A percentile compares a stretch with the other conserved stretches of the same genome.
Evolutionary conservation across 2,888 invertebrate genomes (phyloP).

Genomic region (Agrochola macilenta): DNA sequence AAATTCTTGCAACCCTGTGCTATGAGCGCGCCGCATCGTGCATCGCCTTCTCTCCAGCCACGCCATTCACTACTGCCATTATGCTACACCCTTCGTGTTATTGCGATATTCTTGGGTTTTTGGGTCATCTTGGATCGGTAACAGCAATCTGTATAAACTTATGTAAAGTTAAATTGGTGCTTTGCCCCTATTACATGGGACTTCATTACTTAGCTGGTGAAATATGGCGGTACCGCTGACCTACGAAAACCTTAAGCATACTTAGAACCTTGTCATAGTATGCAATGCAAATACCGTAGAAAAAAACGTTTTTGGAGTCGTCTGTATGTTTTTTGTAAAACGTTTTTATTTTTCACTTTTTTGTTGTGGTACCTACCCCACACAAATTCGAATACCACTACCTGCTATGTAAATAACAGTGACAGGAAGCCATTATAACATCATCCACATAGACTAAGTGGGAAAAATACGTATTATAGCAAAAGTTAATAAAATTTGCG

Average conservation of each 20-base stretch:
- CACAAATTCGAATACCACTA: too few species aligned
- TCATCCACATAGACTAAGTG: too few species aligned
- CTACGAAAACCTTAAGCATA: background rate
- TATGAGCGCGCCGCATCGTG: slow-evolving; percentile 4
- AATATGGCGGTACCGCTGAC: background rate
- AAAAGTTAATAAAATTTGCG: too few species aligned
- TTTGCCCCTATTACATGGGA: background rate
- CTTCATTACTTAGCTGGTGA: background rate
- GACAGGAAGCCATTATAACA: too few species aligned
- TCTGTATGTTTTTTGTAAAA: too few species aligned
- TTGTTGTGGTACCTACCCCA: too few species aligned
- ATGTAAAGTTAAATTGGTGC: slow-evolving; percentile 18
- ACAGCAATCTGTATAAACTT: slow-evolving; percentile 16
- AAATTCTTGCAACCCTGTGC: slow-evolving; percentile 26
- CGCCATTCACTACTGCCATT: slow-evolving; percentile 34
- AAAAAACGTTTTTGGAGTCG: too few species aligned
- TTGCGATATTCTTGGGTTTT: slow-evolving; percentile 43
- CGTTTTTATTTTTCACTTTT: too few species aligned
- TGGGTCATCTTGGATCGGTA: slow-evolving; percentile 39
- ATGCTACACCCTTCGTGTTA: slow-evolving; percentile 35
- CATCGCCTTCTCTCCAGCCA: slow-evolving; percentile 9
- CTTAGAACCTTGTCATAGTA: background rate
- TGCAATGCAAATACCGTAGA: background rate
- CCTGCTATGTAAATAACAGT: too few species aligned
- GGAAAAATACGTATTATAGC: too few species aligned